Evolutionary conservation across 1,140 invertebrate species (phyloP), one percentile per base, ranked within the genome.

Genomic region (Drosophila novamexicana): DNA sequence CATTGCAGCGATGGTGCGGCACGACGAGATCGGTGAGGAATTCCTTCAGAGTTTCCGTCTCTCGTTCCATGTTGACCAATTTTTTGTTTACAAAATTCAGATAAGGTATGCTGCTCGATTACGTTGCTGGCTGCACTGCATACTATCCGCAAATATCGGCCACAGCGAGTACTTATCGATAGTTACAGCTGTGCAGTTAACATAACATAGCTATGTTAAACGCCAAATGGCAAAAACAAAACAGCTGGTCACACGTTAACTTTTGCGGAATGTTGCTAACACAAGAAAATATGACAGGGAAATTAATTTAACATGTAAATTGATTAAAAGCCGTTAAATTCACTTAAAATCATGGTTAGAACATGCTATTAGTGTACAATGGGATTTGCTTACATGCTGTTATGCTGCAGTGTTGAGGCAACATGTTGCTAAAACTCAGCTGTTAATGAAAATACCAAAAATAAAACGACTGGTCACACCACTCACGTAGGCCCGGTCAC

Each of bases 1-100:
- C 69, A 56, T 70, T 72, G 34, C 64, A 61, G 2, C 91, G 80
- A 6, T 90, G 76, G 16, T 79, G 76, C 0, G 91, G 88, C 16
- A 80, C 57, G 0, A 92, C 90, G 22, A 91, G 59, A 36, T 91
- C 90, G 0, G 84, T 90, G 1, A 92, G 57, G 16, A 66, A 79
- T 50, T 92, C 91, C 54, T 75, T 64, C 0, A 92, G 29, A 0
- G 76, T 37, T 16, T 45, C 54, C 8, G 69, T 79, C 32, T 67
- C 63, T 52, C 61, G 64, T 6, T 82, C 75, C 54, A 65, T 58
- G 6, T 53, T 9, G 3, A 16, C 16, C 52, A 66, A 1, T 62
- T 39, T 9, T 44, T 50, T 62, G 57, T 52, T 53, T 62, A 59
- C 63, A 53, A 64, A 44, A 34, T 32, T 32, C 18, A 7, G 34